phyloP scores from a whole-genome alignment of 2,113 vertebrate species.

The Rafetus swinhoei region DNA sequence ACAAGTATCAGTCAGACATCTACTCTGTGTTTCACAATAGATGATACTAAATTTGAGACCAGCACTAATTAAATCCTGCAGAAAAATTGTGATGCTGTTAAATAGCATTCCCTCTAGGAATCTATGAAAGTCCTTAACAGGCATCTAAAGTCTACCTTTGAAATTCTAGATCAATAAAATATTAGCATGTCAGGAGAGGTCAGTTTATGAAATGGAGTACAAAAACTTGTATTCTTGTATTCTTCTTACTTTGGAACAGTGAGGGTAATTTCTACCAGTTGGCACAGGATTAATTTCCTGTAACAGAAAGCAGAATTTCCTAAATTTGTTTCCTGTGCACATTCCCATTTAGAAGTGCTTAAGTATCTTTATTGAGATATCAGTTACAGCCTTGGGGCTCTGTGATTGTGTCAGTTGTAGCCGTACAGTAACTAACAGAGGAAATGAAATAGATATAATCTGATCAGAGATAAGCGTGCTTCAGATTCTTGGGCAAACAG shows the following conservation, averaged over 20 bases:
- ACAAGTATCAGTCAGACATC: slow-evolving; percentile 1
- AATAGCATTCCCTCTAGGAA: slow-evolving; percentile 55
- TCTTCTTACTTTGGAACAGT: slow-evolving; percentile 51
- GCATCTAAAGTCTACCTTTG: slow-evolving; percentile 68
- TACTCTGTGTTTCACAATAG: slow-evolving; percentile 21
- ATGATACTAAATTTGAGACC: slow-evolving; percentile 21
- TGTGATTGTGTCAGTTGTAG: slow-evolving; percentile 49
- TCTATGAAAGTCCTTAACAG: slow-evolving; percentile 32
- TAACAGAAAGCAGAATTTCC: slow-evolving; percentile 87
- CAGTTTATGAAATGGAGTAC: slow-evolving; percentile 62
- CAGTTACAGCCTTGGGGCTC: slow-evolving; percentile 71
- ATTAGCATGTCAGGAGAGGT: slow-evolving; percentile 62
- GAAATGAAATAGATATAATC: slow-evolving; percentile 70
- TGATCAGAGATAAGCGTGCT: slow-evolving; percentile 70
- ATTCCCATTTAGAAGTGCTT: slow-evolving; percentile 62
- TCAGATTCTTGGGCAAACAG: slow-evolving; percentile 35
- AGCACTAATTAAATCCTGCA: background rate
- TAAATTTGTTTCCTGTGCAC: slow-evolving; percentile 84
- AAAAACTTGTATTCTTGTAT: slow-evolving; percentile 68
- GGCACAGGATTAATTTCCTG: slow-evolving; percentile 83
- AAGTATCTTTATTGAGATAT: slow-evolving; percentile 76
- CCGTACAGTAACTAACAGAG: slow-evolving; percentile 69
- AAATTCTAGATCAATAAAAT: slow-evolving; percentile 73
- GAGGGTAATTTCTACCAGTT: slow-evolving; percentile 76
- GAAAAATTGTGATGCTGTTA: slow-evolving; percentile 34